These are phyloP conservation scores for Linnaemya tessellans DNA, from an alignment of 2,888 invertebrate species.

Conservation along the genomic window DNA sequence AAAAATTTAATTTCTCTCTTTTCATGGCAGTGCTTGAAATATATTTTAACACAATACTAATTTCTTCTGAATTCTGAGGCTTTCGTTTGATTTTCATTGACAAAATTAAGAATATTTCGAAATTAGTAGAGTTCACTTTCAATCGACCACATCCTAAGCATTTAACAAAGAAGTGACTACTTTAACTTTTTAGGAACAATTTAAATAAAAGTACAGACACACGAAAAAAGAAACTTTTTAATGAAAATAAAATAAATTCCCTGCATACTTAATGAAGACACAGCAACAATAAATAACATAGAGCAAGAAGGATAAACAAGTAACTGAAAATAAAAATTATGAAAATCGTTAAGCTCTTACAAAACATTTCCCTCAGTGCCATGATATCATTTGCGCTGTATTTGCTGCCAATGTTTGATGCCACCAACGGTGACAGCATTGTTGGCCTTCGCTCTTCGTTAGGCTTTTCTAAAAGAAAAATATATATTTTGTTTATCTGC, in stretches of 20 bases:
- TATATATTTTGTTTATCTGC: constrained; percentile 29
- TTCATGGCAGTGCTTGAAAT: too few species aligned
- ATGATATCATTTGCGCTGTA: constrained; percentile 5
- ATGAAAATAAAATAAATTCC: constrained; percentile 2
- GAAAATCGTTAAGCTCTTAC: constrained; percentile 28
- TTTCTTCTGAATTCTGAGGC: too few species aligned
- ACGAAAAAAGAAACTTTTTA: not conserved
- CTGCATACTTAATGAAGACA: constrained; percentile 30
- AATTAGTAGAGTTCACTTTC: too few species aligned
- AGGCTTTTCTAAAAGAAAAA: constrained; percentile 48
- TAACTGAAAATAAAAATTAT: not conserved
- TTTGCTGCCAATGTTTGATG: constrained; percentile 49
- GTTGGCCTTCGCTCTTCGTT: constrained; percentile 58
- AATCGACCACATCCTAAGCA: too few species aligned
- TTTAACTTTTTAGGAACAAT: constrained; percentile 36
- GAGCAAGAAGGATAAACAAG: not conserved
- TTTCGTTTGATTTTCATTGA: too few species aligned
- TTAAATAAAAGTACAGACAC: not conserved
- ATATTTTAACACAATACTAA: too few species aligned
- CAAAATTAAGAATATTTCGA: too few species aligned
- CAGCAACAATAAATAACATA: constrained; percentile 25
- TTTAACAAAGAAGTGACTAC: not conserved
- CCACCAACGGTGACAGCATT: constrained; percentile 50
- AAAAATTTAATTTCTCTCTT: too few species aligned
- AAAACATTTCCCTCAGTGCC: constrained; percentile 22